A percentile compares a stretch with the other conserved stretches of the same genome.
phyloP scores from a whole-genome alignment of 2,797 vertebrate genomes.

The Nyctalus aviator region DNA sequence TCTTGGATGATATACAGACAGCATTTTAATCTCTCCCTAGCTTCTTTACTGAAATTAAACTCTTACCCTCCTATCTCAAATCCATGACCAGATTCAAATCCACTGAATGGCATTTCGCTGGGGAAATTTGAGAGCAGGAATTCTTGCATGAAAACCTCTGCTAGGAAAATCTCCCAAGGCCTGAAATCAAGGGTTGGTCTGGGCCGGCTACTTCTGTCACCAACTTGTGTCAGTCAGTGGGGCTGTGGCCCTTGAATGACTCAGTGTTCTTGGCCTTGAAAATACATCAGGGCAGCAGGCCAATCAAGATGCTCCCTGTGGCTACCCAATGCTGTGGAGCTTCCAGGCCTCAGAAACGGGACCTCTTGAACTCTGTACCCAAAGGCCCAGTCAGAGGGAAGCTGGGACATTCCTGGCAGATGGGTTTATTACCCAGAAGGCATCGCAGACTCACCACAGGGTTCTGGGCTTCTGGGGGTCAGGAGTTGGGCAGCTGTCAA shows the following conservation, averaged over 20 bases:
- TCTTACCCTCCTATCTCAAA: conserved; percentile 28
- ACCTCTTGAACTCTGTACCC: neutral
- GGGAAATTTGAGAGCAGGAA: conserved; percentile 36
- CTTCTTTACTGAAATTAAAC: conserved; percentile 52
- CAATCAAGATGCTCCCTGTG: neutral
- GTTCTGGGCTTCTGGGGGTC: neutral
- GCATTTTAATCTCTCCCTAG: conserved; percentile 24
- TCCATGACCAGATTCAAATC: neutral
- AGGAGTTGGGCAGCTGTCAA: neutral
- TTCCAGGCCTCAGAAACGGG: neutral
- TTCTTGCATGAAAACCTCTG: neutral
- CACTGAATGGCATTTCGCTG: neutral
- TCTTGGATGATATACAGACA: neutral
- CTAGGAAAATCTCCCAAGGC: neutral
- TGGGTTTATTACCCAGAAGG: neutral
- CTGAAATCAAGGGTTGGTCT: neutral
- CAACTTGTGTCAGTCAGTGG: neutral
- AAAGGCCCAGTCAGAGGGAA: neutral
- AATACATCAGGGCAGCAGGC: neutral
- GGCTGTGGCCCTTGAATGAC: neutral
- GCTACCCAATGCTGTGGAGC: neutral
- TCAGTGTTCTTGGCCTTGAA: neutral
- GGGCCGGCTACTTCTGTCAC: neutral
- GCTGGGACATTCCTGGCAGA: neutral
- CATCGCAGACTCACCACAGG: neutral